Percentiles rank a stretch among this genome's conserved stretches.
phyloP scores from a whole-genome alignment of 2,797 vertebrate species.

The Ctenopoma multispine region DNA sequence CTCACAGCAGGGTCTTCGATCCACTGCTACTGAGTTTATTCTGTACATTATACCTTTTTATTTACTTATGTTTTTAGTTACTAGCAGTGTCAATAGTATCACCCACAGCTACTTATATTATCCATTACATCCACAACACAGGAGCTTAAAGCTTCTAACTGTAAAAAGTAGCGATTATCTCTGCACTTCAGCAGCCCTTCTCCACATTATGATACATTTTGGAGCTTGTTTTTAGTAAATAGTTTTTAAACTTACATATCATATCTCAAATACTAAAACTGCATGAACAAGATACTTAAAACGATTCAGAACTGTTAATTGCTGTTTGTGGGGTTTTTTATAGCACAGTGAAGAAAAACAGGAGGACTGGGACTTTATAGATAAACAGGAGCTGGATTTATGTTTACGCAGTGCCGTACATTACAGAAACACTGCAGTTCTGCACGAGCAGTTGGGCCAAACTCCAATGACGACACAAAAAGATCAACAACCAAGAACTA shows the following conservation, averaged over 20 bases:
- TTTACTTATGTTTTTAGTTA: constrained; percentile 1
- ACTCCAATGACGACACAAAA: constrained; percentile 13
- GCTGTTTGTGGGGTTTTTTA: constrained; percentile 2
- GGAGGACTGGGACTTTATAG: constrained; percentile 29
- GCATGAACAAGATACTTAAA: too few species aligned
- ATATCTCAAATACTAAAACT: too few species aligned
- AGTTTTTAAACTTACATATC: too few species aligned
- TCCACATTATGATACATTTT: too few species aligned
- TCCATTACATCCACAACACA: background rate
- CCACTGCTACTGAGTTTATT: background rate
- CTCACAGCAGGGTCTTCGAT: background rate
- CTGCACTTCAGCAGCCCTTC: too few species aligned
- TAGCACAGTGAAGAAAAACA: background rate
- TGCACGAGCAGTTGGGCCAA: constrained; percentile 19
- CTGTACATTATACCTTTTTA: background rate
- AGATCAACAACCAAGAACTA: constrained; percentile 30
- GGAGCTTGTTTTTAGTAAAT: constrained; percentile 1
- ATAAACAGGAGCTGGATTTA: constrained; percentile 12
- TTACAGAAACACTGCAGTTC: constrained; percentile 31
- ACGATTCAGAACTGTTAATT: background rate
- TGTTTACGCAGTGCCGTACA: constrained; percentile 30
- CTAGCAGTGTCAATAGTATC: too few species aligned
- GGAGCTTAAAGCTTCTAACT: constrained; percentile 32
- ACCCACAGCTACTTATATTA: too few species aligned
- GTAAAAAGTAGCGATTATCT: too few species aligned